A percentile compares a stretch with the other conserved stretches of the same genome.
phyloP scores from a whole-genome alignment of 53 echinoderm and acorn worm genomes.

The Stichopus horrens region DNA sequence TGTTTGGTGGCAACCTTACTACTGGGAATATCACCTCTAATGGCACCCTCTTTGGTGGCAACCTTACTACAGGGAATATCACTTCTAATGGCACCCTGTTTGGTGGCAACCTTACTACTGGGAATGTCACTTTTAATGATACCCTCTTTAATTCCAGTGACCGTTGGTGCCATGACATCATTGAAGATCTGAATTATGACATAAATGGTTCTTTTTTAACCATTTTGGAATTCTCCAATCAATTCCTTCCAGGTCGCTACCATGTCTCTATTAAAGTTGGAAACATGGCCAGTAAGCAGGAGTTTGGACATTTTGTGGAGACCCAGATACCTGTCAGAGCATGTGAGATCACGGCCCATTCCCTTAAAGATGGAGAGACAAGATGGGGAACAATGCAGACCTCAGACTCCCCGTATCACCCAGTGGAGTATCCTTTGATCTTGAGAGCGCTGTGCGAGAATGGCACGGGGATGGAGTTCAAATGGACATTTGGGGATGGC shows the following conservation, averaged over 20 bases:
- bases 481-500: conserved; percentile 70
- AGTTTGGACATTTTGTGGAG: conserved; percentile 50
- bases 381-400: background rate
- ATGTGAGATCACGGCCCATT: conserved; percentile 45
- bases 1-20: background rate
- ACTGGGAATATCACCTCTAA: background rate
- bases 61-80: background rate
- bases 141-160: background rate
- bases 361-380: conserved; percentile 36
- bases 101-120: background rate
- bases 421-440: conserved; percentile 60
- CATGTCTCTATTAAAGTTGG: conserved; percentile 48
- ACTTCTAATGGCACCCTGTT: conserved; percentile 18
- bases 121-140: background rate
- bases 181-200: conserved; percentile 6
- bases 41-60: background rate
- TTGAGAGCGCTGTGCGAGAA: conserved; percentile 46
- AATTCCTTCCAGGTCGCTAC: conserved; percentile 63
- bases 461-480: conserved; percentile 60
- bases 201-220: conserved; percentile 42
- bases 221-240: conserved; percentile 50
- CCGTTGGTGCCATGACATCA: background rate
- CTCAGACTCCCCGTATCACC: conserved; percentile 52
- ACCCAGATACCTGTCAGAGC: conserved; percentile 65
- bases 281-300: conserved; percentile 68